Conservation (phyloP, 2,888 invertebrate species). For the Automeris io region DNA sequence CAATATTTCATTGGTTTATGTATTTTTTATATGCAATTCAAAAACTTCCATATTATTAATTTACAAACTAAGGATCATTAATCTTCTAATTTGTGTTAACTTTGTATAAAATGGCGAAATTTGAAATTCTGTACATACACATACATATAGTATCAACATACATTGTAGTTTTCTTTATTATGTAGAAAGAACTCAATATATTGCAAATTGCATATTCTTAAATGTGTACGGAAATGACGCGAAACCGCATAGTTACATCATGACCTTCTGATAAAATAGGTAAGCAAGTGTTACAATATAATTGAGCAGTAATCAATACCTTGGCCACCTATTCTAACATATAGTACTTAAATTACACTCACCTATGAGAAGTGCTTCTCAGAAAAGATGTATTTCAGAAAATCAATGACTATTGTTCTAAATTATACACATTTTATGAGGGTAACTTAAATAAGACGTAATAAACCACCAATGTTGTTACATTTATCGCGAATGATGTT, state of each 20-base stretch:
- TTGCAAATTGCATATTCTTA: not conserved
- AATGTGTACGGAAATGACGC: conserved; percentile 21
- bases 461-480: conserved; percentile 50
- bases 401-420: conserved; percentile 39
- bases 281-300: conserved; percentile 11
- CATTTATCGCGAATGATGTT: conserved; percentile 49
- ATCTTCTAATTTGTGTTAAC: no score
- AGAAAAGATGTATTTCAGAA: conserved; percentile 22
- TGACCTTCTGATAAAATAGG: conserved; percentile 32
- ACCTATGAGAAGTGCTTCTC: conserved; percentile 20
- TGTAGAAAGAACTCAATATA: not conserved
- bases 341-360: conserved; percentile 21
- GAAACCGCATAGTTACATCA: conserved; percentile 28
- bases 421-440: conserved; percentile 35
- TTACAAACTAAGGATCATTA: no score
- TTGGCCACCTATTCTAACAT: conserved; percentile 1
- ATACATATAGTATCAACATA: not conserved
- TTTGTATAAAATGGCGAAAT: no score
- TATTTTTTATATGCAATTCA: no score
- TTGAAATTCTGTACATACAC: no score
- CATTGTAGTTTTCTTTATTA: not conserved
- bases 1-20: no score
- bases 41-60: no score
- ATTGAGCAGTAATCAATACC: conserved; percentile 22
- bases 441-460: conserved; percentile 54